phyloP scores from a whole-genome alignment of 2,888 invertebrate genomes.

The Branchipolynoe longqiensis region DNA sequence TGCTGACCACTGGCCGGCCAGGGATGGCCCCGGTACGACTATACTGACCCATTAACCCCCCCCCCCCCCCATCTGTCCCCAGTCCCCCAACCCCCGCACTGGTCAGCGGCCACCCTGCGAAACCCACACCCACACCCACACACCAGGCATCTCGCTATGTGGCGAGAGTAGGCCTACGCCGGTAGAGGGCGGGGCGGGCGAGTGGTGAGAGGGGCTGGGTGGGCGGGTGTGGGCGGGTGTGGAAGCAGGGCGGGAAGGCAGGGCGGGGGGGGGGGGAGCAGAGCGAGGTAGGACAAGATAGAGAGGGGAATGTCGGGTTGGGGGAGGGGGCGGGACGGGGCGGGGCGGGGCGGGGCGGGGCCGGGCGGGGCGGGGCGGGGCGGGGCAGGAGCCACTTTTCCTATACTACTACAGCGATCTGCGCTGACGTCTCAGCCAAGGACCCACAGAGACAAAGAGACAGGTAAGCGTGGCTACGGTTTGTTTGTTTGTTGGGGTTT shows the following conservation, averaged over 20 bases:
- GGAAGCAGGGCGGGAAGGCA: background rate
- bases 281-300: background rate
- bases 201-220: background rate
- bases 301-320: background rate
- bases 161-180: background rate
- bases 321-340: too few relatives aligned
- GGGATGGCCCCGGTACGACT: background rate
- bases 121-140: too few relatives aligned
- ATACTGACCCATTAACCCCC: slow-evolving; percentile 23
- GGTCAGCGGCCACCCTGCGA: too few relatives aligned
- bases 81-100: too few relatives aligned
- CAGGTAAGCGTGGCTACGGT: too few relatives aligned
- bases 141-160: background rate
- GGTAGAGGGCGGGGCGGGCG: background rate
- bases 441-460: too few relatives aligned
- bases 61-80: background rate
- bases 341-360: too few relatives aligned
- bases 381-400: too few relatives aligned
- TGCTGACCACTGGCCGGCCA: background rate
- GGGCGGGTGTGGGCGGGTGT: background rate
- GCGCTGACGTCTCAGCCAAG: too few relatives aligned
- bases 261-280: background rate
- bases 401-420: too few relatives aligned
- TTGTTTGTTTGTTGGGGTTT: too few relatives aligned
- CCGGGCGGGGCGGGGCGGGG: too few relatives aligned